phyloP scores from a whole-genome alignment of 2,888 invertebrate species.

The Chelonus formosanus region DNA sequence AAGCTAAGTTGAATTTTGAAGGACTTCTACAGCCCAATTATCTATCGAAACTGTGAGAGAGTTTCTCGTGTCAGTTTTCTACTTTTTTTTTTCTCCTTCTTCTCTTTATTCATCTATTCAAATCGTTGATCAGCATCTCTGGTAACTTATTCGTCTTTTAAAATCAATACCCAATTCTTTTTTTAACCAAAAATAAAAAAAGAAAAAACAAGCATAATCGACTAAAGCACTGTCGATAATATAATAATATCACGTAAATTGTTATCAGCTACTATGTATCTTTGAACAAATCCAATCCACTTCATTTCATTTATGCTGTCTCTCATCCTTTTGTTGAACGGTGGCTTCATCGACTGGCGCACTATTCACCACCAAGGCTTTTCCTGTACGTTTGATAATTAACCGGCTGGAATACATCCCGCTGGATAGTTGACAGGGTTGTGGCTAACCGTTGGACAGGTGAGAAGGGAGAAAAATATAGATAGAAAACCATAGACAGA shows the following conservation, averaged over 20 bases:
- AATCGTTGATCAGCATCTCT: constrained; percentile 23
- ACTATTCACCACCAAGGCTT: constrained; percentile 23
- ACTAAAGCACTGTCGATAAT: too few species aligned
- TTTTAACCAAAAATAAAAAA: too few species aligned
- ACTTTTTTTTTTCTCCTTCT: constrained; percentile 15
- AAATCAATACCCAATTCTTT: constrained; percentile 22
- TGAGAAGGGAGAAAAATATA: constrained; percentile 17
- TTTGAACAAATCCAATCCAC: too few species aligned
- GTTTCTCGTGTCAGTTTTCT: constrained; percentile 25
- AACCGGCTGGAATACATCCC: constrained; percentile 52
- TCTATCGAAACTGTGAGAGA: constrained; percentile 28
- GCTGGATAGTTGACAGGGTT: constrained; percentile 55
- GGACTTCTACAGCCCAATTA: constrained; percentile 34
- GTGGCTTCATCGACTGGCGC: not conserved
- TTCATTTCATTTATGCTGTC: too few species aligned
- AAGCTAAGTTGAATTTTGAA: constrained; percentile 32
- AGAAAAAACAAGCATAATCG: too few species aligned
- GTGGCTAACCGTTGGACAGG: constrained; percentile 37
- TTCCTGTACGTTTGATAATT: constrained; percentile 51
- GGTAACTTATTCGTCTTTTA: constrained; percentile 6
- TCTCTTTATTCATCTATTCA: constrained; percentile 15
- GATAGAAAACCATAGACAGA: constrained; percentile 19
- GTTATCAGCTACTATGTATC: too few species aligned
- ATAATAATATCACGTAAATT: too few species aligned
- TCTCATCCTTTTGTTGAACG: too few species aligned